Evolutionary conservation across 2,113 vertebrate genomes (phyloP), one percentile per base, ranked within the genome.

Genomic region (Bolborhynchus lineola): DNA sequence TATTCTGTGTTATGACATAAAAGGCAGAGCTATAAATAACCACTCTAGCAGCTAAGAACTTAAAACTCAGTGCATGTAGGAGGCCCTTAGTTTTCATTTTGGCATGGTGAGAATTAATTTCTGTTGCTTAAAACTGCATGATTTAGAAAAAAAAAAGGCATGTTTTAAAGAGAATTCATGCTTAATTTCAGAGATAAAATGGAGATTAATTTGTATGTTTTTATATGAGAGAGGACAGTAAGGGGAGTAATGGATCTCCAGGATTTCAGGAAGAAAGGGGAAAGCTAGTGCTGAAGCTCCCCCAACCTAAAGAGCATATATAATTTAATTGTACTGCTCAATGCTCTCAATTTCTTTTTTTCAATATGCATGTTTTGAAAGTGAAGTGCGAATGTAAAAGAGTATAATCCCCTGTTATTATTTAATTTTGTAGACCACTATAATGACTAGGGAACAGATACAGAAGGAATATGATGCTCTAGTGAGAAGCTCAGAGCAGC

Each of bases 401-500:
- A 33, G 49, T 31, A 31, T 47, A 47, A 75, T 29, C 1, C 16
- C 15, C 10, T 62, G 8, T 75, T 60, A 25, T 28, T 88, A 13
- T 55, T 95, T 29, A 24, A 10, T 82, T 95, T 95, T 92, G 12
- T 90, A 99, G 99, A 93, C 84, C 44, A 99, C 98, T 44, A 50
- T 98, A 87, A 99, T 99, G 99, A 98, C 96, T 39, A 98, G 99
- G 19, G 94, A 98, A 4, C 98, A 99, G 49, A 99, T 99, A 81
- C 99, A 99, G 87, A 98, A 98, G 70, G 99, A 99, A 92, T 98
- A 99, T 63, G 98, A 98, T 50, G 97, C 97, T 4, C 97, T 99
- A 67, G 99, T 99, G 77, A 98, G 82, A 50, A 99, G 99, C 85
- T 99, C 99, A 7, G 99, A 99, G 97, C 96, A 98, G 44, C 99